Evolutionary conservation across 2,113 vertebrate species (phyloP).

Genomic region (Isurus oxyrinchus): DNA sequence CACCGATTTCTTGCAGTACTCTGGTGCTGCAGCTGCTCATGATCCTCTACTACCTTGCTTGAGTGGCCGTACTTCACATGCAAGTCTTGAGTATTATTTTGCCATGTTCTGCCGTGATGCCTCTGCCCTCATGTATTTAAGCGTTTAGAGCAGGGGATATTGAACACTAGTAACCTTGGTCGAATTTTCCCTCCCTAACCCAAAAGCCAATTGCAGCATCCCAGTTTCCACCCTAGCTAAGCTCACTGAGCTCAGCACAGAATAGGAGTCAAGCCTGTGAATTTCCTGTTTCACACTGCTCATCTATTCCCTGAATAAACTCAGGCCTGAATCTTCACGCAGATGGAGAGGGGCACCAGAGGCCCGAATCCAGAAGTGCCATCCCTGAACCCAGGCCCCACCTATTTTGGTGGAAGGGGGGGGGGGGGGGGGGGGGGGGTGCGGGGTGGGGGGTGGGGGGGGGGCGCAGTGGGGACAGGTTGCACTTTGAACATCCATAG

Average conservation of each 20-base stretch:
- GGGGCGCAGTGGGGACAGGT: too few relatives aligned
- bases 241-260: background rate
- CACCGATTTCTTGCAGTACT: background rate
- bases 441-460: fast-evolving
- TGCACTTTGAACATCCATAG: too few relatives aligned
- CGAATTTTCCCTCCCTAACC: too few relatives aligned
- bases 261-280: background rate
- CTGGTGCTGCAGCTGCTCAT: background rate
- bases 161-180: background rate
- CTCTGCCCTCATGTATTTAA: background rate
- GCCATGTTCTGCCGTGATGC: background rate
- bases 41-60: background rate
- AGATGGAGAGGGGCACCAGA: too few relatives aligned
- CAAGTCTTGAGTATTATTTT: background rate
- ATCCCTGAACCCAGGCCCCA: too few relatives aligned
- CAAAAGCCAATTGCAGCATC: background rate
- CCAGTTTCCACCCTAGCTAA: background rate
- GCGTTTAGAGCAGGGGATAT: background rate
- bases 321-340: background rate
- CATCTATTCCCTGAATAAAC: background rate
- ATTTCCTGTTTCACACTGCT: background rate
- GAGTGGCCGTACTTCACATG: background rate
- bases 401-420: too few relatives aligned
- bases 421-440: too few relatives aligned
- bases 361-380: too few relatives aligned